Conservation (phyloP, 2,113 vertebrate species). For the Onychostruthus taczanowskii region DNA sequence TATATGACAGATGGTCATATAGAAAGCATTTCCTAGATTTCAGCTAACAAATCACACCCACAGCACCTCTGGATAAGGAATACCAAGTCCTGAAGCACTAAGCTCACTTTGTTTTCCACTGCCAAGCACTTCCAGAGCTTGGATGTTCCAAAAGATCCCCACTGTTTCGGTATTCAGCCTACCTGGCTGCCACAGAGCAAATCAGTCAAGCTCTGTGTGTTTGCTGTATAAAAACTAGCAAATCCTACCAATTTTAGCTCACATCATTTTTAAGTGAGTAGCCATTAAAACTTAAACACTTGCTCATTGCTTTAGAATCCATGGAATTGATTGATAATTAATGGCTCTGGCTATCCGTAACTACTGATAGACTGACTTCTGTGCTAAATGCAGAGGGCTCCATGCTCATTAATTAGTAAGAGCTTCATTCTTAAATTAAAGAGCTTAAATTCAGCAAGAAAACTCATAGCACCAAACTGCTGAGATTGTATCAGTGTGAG, state of each 20-base stretch:
- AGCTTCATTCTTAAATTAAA: no score
- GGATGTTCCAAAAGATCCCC: not conserved
- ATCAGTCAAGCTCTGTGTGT: not conserved
- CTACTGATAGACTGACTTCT: not conserved
- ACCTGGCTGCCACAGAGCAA: not conserved
- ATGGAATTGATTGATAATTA: not conserved
- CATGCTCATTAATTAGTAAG: not conserved
- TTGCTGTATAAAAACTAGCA: not conserved
- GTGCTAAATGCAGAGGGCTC: not conserved
- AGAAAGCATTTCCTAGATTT: not conserved
- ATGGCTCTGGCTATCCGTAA: not conserved
- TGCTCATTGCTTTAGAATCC: not conserved
- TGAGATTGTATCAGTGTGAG: not conserved
- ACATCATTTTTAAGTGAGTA: not conserved
- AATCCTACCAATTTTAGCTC: not conserved
- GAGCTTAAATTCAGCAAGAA: not conserved
- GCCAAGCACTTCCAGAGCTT: not conserved
- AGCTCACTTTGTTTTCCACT: not conserved
- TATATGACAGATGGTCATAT: accelerated
- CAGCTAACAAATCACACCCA: not conserved
- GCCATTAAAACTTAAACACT: not conserved
- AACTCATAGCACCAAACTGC: not conserved
- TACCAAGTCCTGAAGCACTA: not conserved
- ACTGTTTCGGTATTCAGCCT: not conserved
- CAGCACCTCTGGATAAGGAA: not conserved